Evolutionary conservation across 2,888 invertebrate genomes (phyloP), one percentile per base, ranked within the genome.

Genomic region (Lypha dubia): DNA sequence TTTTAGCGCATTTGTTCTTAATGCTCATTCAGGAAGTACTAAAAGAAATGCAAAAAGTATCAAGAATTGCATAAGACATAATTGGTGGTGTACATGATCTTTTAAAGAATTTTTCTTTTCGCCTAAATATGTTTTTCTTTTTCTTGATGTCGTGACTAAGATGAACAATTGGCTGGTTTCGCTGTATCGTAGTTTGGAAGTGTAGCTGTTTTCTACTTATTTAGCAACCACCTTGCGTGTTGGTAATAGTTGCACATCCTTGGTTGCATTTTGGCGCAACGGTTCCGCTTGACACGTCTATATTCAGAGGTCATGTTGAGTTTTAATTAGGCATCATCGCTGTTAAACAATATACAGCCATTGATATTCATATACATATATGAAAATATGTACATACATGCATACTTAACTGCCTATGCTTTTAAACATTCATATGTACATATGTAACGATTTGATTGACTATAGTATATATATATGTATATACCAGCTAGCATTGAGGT

Each of bases 211-310:
- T 49, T 60, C 35, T 58, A 41, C 20, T 62, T 62, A 70, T 46
- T 44, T 44, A 60, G 60, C 62, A 24, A 56, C 56, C 68, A 68
- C 35, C 62, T 84, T 74, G 84, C 84, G 84, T 84, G 84, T 77
- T 84, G 53, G 46, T 81, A 84, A 77, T 84, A 80, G 77, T 80
- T 67, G 80, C 84, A 81, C 84, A 84, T 84, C 84, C 86, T 79
- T 82, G 85, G 73, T 67, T 87, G 85, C 83, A 74, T 86, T 85
- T 86, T 87, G 86, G 87, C 87, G 87, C 77, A 86, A 87, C 87
- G 86, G 87, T 86, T 87, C 76, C 87, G 83, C 87, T 82, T 85
- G 86, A 87, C 87, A 86, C 70, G 74, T 68, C 32, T 58, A 38
- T 22, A 74, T 77, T 77, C 77, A 71, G 67, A 80, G 84, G 84